Percentiles rank a stretch among this genome's conserved stretches.
phyloP scores from a whole-genome alignment of 2,888 invertebrate species.

The Cryptocephalus moraei region DNA sequence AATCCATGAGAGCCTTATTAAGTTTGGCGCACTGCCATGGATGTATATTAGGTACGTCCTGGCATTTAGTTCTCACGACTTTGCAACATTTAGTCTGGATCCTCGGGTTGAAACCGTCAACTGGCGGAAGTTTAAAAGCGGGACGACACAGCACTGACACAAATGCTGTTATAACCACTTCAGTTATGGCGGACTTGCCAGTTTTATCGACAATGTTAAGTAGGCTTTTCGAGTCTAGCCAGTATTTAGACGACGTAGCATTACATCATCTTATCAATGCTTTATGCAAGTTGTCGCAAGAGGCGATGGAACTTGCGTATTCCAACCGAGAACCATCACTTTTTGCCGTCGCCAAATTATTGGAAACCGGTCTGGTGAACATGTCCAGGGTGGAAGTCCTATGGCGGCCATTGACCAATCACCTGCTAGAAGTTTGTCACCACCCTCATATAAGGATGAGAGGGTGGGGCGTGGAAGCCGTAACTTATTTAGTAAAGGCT shows the following conservation, averaged over 20 bases:
- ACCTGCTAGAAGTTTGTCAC: conserved; percentile 91
- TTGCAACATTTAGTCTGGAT: conserved; percentile 93
- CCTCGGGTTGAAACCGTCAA: conserved; percentile 82
- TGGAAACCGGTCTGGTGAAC: conserved; percentile 92
- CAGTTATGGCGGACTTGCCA: conserved; percentile 93
- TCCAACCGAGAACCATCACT: conserved; percentile 92
- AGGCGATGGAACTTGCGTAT: conserved; percentile 95
- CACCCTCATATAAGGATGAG: conserved; percentile 92
- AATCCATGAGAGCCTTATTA: conserved; percentile 88
- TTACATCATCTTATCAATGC: conserved; percentile 94
- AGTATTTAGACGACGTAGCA: conserved; percentile 86
- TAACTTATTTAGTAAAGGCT: conserved; percentile 86
- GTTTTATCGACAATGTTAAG: conserved; percentile 84
- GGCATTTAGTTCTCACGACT: conserved; percentile 93
- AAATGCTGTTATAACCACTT: conserved; percentile 85
- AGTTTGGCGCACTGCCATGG: conserved; percentile 88
- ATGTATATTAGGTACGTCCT: conserved; percentile 81
- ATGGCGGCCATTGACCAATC: conserved; percentile 92
- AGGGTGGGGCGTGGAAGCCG: conserved; percentile 96
- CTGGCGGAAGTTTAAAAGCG: conserved; percentile 86
- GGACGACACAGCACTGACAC: conserved; percentile 68
- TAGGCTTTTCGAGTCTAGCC: conserved; percentile 88
- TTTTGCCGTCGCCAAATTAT: conserved; percentile 94
- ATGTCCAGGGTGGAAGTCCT: conserved; percentile 86
- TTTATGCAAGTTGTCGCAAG: conserved; percentile 88